These are phyloP conservation scores for Eremobia ochroleuca DNA, from an alignment of 2,888 invertebrate genomes.

Conservation along the genomic window DNA sequence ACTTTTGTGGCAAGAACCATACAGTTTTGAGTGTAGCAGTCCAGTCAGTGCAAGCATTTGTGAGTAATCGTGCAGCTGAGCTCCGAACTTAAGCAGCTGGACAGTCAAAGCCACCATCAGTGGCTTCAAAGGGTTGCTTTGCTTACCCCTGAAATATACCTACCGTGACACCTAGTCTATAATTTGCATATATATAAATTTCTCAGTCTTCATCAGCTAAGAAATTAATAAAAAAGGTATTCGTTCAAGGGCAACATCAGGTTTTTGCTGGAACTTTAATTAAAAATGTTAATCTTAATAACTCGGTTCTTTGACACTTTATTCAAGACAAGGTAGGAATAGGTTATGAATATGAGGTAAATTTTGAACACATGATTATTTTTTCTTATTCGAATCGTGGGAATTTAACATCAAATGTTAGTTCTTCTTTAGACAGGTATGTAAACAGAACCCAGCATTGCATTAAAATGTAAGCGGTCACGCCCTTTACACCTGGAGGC, in stretches of 20 bases:
- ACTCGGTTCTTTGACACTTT: conserved; percentile 21
- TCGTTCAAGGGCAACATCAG: conserved; percentile 21
- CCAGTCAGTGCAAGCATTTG: background rate
- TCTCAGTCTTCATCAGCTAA: conserved; percentile 1
- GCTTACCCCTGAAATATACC: background rate
- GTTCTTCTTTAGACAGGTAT: no score
- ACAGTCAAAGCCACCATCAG: background rate
- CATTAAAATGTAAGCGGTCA: no score
- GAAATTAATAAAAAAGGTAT: conserved; percentile 25
- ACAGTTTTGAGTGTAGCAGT: rapidly evolving
- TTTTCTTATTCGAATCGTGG: background rate
- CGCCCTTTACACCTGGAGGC: no score
- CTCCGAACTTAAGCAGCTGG: background rate
- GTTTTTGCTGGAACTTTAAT: conserved; percentile 9
- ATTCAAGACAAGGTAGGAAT: conserved; percentile 9
- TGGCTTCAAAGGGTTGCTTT: background rate
- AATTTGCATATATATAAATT: conserved; percentile 8
- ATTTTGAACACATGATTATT: background rate
- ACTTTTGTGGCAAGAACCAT: background rate
- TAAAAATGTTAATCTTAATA: conserved; percentile 28
- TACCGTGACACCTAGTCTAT: background rate
- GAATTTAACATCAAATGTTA: background rate
- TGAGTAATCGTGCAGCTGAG: background rate
- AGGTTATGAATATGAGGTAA: background rate
- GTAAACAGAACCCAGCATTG: no score